phyloP scores from a whole-genome alignment of 2,888 invertebrate genomes.

The Acanthosoma haemorrhoidale region DNA sequence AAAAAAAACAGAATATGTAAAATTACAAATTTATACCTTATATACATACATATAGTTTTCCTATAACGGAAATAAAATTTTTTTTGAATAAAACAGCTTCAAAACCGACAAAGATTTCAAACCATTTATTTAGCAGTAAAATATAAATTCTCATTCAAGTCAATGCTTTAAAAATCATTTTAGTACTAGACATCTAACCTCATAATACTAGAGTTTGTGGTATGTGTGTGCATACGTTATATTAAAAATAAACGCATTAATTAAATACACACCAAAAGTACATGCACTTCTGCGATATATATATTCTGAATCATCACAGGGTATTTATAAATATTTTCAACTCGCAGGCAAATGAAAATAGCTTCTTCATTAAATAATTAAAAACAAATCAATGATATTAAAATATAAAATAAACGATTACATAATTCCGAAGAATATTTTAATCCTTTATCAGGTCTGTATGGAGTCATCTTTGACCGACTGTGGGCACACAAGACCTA shows the following conservation, averaged over 20 bases:
- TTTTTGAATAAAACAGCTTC: neutral
- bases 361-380: neutral
- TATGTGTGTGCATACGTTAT: no score
- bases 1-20: neutral
- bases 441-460: conserved; percentile 26
- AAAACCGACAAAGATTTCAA: neutral
- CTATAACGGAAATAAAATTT: conserved; percentile 6
- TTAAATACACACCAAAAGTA: no score
- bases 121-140: neutral
- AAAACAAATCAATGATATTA: neutral
- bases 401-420: neutral
- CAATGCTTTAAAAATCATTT: no score
- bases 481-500: conserved; percentile 14
- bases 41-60: neutral
- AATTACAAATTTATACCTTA: neutral
- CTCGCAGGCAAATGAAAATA: neutral
- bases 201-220: no score
- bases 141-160: no score
- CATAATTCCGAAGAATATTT: neutral
- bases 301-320: neutral
- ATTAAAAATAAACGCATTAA: no score
- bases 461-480: conserved; percentile 23
- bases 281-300: neutral
- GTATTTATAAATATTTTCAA: neutral
- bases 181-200: no score